Evolutionary conservation across 2,797 vertebrate genomes (phyloP).

Genomic region (Poecilia picta): DNA sequence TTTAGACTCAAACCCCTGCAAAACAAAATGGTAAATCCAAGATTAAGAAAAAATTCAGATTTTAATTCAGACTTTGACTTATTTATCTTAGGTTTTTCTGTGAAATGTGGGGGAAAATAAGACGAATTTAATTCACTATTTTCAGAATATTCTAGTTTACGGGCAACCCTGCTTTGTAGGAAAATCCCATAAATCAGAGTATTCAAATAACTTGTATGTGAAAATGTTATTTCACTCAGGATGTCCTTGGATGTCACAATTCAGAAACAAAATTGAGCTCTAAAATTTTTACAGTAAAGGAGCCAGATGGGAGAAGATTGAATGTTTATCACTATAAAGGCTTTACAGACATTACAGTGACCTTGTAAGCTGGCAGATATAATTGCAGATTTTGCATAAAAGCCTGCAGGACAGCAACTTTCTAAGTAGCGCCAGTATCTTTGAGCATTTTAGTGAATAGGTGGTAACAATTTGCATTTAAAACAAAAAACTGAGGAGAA

Average conservation of each 20-base stretch:
- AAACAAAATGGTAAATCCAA: not conserved
- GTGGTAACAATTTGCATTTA: constrained; percentile 36
- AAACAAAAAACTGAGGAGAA: constrained; percentile 15
- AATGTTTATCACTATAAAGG: constrained; percentile 1
- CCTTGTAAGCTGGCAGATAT: constrained; percentile 34
- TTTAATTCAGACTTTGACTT: not conserved
- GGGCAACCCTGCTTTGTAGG: not conserved
- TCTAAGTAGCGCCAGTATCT: constrained; percentile 14
- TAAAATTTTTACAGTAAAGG: constrained; percentile 14
- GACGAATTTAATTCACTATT: not conserved
- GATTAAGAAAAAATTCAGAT: not conserved
- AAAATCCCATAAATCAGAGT: not conserved
- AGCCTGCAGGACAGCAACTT: constrained; percentile 20
- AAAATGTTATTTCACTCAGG: not conserved
- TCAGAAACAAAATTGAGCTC: constrained; percentile 5
- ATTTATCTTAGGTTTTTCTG: not conserved
- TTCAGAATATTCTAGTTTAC: not conserved
- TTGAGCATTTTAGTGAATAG: constrained; percentile 37
- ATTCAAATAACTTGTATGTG: not conserved
- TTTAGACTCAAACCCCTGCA: not conserved
- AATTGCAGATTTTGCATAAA: constrained; percentile 35
- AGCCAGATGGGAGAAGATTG: constrained; percentile 26
- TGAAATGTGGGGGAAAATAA: not conserved
- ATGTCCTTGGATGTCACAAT: not conserved
- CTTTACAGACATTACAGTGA: constrained; percentile 27